Conservation (phyloP, 2,113 vertebrate genomes). For the Sclerurus mexicanus region DNA sequence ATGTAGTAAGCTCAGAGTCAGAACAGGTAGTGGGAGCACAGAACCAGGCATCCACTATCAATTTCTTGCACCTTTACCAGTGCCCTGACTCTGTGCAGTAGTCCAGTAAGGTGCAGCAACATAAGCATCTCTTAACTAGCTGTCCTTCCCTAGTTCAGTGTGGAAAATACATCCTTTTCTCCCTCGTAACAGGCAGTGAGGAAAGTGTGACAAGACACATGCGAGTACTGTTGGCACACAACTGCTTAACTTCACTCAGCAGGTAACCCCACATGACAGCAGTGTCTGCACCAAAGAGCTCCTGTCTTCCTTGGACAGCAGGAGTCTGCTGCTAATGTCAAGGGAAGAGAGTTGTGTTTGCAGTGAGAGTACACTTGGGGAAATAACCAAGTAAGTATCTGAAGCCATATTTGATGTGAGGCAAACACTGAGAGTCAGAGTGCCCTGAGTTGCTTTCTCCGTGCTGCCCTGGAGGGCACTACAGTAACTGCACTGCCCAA, state of each 20-base stretch:
- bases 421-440: neutral
- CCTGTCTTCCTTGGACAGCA: neutral
- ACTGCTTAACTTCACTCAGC: neutral
- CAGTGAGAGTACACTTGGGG: accelerated
- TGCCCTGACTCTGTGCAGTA: neutral
- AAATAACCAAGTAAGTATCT: neutral
- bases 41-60: neutral
- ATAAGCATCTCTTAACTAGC: neutral
- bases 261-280: neutral
- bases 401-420: neutral
- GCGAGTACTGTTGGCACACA: neutral
- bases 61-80: neutral
- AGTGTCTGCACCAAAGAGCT: neutral
- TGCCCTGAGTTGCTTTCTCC: neutral
- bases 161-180: accelerated
- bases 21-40: neutral
- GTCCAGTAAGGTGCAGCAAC: neutral
- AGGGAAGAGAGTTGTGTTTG: neutral
- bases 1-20: neutral
- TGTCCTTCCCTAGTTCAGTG: neutral
- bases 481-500: neutral
- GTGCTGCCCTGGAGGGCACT: neutral
- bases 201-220: neutral
- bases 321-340: neutral
- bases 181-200: neutral